Evolutionary conservation across 2,888 invertebrate genomes (phyloP).

Genomic region (Synergus japonicus): DNA sequence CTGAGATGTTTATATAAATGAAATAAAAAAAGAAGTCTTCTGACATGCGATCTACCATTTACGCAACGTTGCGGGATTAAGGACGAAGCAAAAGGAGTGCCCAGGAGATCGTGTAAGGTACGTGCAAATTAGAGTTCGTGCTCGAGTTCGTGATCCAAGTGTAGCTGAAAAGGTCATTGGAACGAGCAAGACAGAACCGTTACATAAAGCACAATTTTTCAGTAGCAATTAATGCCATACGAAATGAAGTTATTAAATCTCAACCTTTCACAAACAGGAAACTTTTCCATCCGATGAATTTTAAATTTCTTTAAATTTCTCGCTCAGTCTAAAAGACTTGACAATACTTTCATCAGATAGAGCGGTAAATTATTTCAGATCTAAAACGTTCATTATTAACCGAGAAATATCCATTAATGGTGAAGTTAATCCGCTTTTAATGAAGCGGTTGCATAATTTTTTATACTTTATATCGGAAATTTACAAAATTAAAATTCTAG

Average conservation of each 20-base stretch:
- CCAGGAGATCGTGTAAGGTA: slow-evolving; percentile 38
- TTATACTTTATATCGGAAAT: neutral
- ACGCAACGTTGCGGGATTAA: slow-evolving; percentile 29
- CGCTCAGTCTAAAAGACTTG: neutral
- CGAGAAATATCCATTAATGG: too few relatives aligned
- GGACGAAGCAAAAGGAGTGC: slow-evolving; percentile 37
- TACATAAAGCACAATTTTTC: slow-evolving; percentile 47
- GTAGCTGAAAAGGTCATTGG: slow-evolving; percentile 58
- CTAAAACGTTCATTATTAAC: too few relatives aligned
- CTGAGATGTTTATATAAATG: slow-evolving; percentile 27
- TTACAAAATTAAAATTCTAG: slow-evolving; percentile 1
- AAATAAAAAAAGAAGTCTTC: neutral
- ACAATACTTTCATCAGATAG: too few relatives aligned
- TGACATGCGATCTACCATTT: slow-evolving; percentile 32
- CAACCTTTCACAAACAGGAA: neutral
- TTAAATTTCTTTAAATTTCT: too few relatives aligned
- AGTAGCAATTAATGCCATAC: slow-evolving; percentile 13
- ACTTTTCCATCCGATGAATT: too few relatives aligned
- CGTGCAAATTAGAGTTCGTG: slow-evolving; percentile 40
- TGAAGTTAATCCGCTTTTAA: too few relatives aligned
- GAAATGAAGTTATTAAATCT: slow-evolving; percentile 26
- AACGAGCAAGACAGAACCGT: slow-evolving; percentile 58
- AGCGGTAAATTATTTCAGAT: too few relatives aligned
- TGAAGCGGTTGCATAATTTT: neutral
- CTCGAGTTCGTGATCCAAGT: slow-evolving; percentile 52